Percentiles rank a stretch among this genome's conserved stretches.
Evolutionary conservation across 2,888 invertebrate species (phyloP).

Genomic region (Trachelus tabidus): DNA sequence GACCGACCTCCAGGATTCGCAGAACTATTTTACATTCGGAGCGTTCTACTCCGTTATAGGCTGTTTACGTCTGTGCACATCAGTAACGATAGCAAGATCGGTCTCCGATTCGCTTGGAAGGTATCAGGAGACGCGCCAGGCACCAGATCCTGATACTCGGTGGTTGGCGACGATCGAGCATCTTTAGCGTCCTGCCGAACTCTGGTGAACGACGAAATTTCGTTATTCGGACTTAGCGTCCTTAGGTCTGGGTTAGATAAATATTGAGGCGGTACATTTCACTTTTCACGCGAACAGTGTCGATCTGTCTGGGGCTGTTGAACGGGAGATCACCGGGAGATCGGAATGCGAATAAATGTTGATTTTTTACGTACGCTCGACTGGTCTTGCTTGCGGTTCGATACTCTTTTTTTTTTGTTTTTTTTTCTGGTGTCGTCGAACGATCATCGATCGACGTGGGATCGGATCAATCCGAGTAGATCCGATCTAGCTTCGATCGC

Average conservation of each 20-base stretch:
- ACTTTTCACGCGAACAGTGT: not conserved
- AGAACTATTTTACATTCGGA: not conserved
- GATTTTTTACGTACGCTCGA: not conserved
- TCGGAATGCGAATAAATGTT: not conserved
- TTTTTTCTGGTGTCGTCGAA: not conserved
- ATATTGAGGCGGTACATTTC: not conserved
- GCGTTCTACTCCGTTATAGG: conserved; percentile 23
- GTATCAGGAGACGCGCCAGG: not conserved
- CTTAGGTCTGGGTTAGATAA: not conserved
- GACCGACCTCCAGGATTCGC: not conserved
- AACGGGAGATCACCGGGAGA: not conserved
- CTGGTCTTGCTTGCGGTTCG: not conserved
- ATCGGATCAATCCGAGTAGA: not conserved
- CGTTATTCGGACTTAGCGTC: not conserved
- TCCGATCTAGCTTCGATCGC: not conserved
- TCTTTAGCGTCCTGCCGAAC: not conserved
- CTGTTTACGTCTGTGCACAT: conserved; percentile 39
- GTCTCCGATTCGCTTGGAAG: conserved; percentile 16
- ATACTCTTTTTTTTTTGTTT: not conserved
- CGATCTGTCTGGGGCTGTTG: not conserved
- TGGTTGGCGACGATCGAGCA: not conserved
- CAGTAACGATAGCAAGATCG: conserved; percentile 40
- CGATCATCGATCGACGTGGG: not conserved
- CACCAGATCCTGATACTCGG: not conserved
- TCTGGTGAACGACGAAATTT: not conserved